These are phyloP conservation scores for Choloepus didactylus DNA, from an alignment of 2,797 vertebrate species.

Conservation along the genomic window DNA sequence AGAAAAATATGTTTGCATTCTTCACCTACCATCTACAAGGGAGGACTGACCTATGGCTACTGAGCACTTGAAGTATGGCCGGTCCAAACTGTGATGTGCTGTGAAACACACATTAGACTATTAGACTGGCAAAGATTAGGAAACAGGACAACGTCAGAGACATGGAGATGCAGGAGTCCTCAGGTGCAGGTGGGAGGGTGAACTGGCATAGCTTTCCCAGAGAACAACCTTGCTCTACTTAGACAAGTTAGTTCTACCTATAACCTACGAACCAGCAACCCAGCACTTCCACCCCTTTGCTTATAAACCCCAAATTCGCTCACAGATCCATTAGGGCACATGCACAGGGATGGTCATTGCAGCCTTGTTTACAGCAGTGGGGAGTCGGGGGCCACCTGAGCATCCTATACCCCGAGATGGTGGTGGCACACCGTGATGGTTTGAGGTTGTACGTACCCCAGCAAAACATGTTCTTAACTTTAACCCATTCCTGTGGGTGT, in stretches of 20 bases:
- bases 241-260: not conserved
- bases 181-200: not conserved
- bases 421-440: not conserved
- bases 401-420: not conserved
- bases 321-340: not conserved
- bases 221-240: not conserved
- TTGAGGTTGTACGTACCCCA: no score
- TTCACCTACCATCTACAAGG: not conserved
- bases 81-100: not conserved
- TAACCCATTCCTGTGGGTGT: no score
- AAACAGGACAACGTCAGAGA: not conserved
- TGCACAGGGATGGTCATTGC: not conserved
- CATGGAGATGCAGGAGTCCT: not conserved
- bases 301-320: not conserved
- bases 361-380: not conserved
- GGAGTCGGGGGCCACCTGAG: not conserved
- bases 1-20: not conserved
- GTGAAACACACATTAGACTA: not conserved
- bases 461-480: no score
- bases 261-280: not conserved
- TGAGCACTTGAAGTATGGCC: not conserved
- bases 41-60: not conserved
- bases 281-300: not conserved
- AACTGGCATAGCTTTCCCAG: not conserved
- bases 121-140: slow-evolving; percentile 11